Conservation (phyloP, 30 jellyfish, hydroid and myxozoan genomes). For the Mastigias papua region DNA sequence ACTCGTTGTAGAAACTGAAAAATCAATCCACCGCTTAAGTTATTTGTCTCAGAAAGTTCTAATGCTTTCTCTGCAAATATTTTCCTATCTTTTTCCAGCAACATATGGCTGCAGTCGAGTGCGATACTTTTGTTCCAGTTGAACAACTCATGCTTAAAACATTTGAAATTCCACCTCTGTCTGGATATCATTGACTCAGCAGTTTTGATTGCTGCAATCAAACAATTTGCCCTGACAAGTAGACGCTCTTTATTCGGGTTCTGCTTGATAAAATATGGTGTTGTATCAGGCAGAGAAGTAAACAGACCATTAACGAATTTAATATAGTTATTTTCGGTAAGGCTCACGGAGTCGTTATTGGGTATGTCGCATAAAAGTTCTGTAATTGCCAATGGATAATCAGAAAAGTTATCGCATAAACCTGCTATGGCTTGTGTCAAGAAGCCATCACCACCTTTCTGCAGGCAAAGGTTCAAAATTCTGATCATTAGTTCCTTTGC, state of each 20-base stretch:
- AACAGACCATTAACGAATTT: no score
- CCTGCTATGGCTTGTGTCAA: not conserved
- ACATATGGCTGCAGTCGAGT: not conserved
- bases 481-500: not conserved
- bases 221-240: no score
- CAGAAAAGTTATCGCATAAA: no score
- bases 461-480: not conserved
- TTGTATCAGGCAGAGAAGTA: no score
- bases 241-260: no score
- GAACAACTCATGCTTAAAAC: not conserved
- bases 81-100: constrained; percentile 28
- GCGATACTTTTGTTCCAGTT: constrained; percentile 30
- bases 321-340: not conserved
- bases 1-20: not conserved
- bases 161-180: no score
- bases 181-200: no score
- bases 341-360: not conserved
- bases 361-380: not conserved
- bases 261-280: no score
- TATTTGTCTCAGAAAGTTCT: not conserved
- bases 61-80: constrained; percentile 12
- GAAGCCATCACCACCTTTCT: not conserved
- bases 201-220: no score
- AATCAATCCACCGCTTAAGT: not conserved
- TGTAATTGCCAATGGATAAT: no score